Evolutionary conservation across 30 jellyfish, hydroid and myxozoan species (phyloP), one percentile per base, ranked within the genome.

Genomic region (Turritopsis rubra): DNA sequence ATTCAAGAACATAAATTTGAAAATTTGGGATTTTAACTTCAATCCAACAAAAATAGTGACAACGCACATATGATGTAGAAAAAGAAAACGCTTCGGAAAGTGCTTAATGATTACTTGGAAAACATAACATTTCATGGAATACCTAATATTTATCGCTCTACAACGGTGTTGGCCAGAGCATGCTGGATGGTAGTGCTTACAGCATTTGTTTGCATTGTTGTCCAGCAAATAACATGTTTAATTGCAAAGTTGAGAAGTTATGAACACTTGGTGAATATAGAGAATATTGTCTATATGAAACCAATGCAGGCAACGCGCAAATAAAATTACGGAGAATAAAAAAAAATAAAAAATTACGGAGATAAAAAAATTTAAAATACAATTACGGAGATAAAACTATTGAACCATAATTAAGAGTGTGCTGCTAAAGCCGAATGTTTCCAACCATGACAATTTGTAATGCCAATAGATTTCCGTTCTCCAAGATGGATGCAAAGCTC

Each of bases 391-490:
- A n/a, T n/a, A n/a, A n/a, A n/a, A n/a, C n/a, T n/a, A n/a, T n/a
- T n/a, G n/a, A n/a, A n/a, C n/a, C n/a, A n/a, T n/a, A n/a, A n/a
- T n/a, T n/a, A n/a, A n/a, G n/a, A n/a, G n/a, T n/a, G n/a, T n/a
- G n/a, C n/a, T n/a, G n/a, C n/a, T n/a, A n/a, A n/a, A n/a, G n/a
- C n/a, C n/a, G n/a, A n/a, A n/a, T n/a, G 1, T 84, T 21, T 54
- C 90, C 90, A 20, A 81, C 87, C 27, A 52, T 84, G 8, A 84
- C 90, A 8, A 18, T 84, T 65, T 84, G 90, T 81, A 84, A 84
- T 79, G 22, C 41, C 22, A 75, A 73, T 74, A 53, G 73, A 0
- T 84, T 73, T 28, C 73, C 26, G 41, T 31, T 72, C 21, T 75
- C 28, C 9, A 68, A 68, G 21, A 7, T 68, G 28, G 19, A 23